Conservation (phyloP, 2,888 invertebrate species). For the Resseliella maxima region DNA sequence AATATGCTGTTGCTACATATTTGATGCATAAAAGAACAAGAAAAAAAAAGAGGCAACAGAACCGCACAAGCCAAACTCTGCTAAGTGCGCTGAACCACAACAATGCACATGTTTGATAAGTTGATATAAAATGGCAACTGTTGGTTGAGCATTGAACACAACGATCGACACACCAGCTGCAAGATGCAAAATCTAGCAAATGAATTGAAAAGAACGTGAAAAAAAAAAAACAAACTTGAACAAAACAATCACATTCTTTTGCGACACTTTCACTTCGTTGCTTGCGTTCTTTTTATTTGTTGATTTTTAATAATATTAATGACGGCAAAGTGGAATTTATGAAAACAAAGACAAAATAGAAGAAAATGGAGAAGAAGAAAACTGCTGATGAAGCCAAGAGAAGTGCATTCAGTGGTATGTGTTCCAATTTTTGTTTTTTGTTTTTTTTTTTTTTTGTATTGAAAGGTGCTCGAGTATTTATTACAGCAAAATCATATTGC, state of each 20-base stretch:
- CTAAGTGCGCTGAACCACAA: conserved; percentile 45
- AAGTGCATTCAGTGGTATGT: not conserved
- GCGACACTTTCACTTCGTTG: no score
- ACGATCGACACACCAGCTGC: not conserved
- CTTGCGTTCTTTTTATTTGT: no score
- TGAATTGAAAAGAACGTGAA: not conserved
- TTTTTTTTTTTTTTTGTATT: no score
- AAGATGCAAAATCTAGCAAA: not conserved
- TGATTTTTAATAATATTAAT: conserved; percentile 23
- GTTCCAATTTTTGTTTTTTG: no score
- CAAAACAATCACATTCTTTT: no score
- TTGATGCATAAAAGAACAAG: no score
- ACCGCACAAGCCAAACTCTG: not conserved
- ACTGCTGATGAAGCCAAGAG: not conserved
- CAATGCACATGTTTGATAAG: conserved; percentile 15
- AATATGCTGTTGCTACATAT: not conserved
- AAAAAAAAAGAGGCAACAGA: not conserved
- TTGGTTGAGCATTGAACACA: not conserved
- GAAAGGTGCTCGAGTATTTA: not conserved
- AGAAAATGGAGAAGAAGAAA: no score
- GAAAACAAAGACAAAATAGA: not conserved
- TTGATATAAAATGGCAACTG: not conserved
- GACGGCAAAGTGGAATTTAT: conserved; percentile 3
- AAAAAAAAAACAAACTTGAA: not conserved
- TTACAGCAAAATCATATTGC: not conserved